Evolutionary conservation across 2,888 invertebrate genomes (phyloP).

Genomic region (Baronia brevicornis): DNA sequence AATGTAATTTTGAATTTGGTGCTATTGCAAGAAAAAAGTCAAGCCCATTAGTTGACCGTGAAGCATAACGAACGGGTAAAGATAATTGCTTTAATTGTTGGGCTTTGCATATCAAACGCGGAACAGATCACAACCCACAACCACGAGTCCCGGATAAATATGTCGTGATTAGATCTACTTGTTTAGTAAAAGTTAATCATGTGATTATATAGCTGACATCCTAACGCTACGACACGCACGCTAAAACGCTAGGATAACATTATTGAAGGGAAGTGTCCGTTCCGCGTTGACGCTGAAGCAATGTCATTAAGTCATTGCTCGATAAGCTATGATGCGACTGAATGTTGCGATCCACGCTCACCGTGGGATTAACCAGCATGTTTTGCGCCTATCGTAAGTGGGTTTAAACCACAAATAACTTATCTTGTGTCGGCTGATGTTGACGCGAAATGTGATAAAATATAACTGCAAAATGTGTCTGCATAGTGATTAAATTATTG

Average conservation of each 20-base stretch:
- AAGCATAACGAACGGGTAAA: slow-evolving; percentile 46
- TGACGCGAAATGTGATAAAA: too few species aligned
- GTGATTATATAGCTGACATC: slow-evolving; percentile 10
- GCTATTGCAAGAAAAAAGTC: slow-evolving; percentile 22
- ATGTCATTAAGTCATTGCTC: too few species aligned
- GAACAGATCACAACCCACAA: slow-evolving; percentile 40
- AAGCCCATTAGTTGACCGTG: slow-evolving; percentile 40
- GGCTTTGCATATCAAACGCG: slow-evolving; percentile 46
- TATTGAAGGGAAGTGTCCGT: too few species aligned
- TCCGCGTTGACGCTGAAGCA: too few species aligned
- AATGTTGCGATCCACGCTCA: too few species aligned
- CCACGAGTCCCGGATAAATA: slow-evolving; percentile 50
- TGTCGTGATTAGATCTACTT: slow-evolving; percentile 52
- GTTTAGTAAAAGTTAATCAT: slow-evolving; percentile 39
- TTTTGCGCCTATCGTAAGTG: too few species aligned
- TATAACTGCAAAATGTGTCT: too few species aligned
- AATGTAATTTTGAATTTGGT: slow-evolving; percentile 18
- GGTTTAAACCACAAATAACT: too few species aligned
- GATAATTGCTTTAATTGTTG: slow-evolving; percentile 52
- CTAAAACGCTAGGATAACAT: not conserved
- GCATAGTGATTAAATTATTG: too few species aligned
- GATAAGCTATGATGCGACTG: too few species aligned
- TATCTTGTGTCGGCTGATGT: too few species aligned
- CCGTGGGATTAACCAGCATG: too few species aligned
- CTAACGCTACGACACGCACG: not conserved